Evolutionary conservation across 2,113 vertebrate species (phyloP).

Genomic region (Aegithalos caudatus): DNA sequence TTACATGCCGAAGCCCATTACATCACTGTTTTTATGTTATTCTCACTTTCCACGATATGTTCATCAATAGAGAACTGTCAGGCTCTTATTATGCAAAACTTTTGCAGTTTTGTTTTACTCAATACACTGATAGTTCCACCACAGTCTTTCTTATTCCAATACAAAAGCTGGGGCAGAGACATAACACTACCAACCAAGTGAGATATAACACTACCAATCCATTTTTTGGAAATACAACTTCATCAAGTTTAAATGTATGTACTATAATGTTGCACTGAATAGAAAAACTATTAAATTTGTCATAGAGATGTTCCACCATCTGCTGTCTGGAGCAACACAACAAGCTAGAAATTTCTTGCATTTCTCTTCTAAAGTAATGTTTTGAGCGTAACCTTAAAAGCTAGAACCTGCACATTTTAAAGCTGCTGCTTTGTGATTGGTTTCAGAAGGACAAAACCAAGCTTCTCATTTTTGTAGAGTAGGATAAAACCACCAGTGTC

Average conservation of each 20-base stretch:
- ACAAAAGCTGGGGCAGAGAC: not conserved
- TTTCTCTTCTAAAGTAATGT: not conserved
- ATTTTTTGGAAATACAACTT: conserved; percentile 27
- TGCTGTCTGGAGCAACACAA: not conserved
- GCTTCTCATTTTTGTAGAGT: not conserved
- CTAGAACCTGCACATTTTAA: not conserved
- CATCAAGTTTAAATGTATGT: not conserved
- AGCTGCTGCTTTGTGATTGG: not conserved
- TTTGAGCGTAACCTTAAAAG: not conserved
- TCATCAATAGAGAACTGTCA: not conserved
- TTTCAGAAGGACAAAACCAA: not conserved
- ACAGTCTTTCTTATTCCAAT: not conserved
- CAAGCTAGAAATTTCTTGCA: not conserved
- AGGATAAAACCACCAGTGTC: not conserved
- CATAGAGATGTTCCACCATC: not conserved
- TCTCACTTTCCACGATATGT: not conserved
- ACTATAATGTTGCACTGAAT: not conserved
- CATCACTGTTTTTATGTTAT: not conserved
- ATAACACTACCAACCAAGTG: not conserved
- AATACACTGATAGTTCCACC: not conserved
- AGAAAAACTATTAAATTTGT: not conserved
- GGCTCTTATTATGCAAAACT: not conserved
- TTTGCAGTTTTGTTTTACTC: not conserved
- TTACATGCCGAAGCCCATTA: not conserved
- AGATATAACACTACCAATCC: not conserved